Conservation (phyloP, 2,113 vertebrate species). For the Ciconia stormi region DNA sequence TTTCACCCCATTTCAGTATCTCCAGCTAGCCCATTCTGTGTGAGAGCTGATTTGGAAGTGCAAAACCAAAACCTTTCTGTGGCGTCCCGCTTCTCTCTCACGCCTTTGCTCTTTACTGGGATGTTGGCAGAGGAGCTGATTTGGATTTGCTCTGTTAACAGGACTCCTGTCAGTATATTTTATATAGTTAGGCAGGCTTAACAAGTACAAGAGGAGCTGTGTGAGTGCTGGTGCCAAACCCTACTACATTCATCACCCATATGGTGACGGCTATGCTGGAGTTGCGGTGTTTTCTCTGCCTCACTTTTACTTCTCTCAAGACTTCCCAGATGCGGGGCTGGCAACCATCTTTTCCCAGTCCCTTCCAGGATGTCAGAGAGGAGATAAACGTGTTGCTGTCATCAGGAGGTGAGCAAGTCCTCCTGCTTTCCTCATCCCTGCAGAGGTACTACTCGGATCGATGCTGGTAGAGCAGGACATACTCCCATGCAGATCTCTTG, state of each 20-base stretch:
- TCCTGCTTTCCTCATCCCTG: background rate
- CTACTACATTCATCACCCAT: background rate
- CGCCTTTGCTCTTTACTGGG: background rate
- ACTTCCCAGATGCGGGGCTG: background rate
- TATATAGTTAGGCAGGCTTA: background rate
- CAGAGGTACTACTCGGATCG: fast-evolving
- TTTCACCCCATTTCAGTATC: background rate
- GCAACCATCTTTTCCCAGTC: background rate
- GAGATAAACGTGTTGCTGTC: background rate
- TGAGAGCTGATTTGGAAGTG: background rate
- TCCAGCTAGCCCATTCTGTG: background rate
- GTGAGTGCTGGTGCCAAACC: background rate
- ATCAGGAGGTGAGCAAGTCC: background rate
- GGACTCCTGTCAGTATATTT: background rate
- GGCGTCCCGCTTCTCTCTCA: background rate
- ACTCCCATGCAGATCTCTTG: background rate
- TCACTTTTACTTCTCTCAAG: background rate
- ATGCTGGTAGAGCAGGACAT: background rate
- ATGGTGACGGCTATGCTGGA: fast-evolving
- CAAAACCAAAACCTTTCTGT: background rate
- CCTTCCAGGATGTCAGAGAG: background rate
- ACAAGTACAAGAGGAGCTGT: background rate
- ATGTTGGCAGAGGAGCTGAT: background rate
- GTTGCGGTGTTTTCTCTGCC: background rate
- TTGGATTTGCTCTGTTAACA: background rate